phyloP scores from a whole-genome alignment of 2,888 invertebrate species.

The Drosophila limbata region DNA sequence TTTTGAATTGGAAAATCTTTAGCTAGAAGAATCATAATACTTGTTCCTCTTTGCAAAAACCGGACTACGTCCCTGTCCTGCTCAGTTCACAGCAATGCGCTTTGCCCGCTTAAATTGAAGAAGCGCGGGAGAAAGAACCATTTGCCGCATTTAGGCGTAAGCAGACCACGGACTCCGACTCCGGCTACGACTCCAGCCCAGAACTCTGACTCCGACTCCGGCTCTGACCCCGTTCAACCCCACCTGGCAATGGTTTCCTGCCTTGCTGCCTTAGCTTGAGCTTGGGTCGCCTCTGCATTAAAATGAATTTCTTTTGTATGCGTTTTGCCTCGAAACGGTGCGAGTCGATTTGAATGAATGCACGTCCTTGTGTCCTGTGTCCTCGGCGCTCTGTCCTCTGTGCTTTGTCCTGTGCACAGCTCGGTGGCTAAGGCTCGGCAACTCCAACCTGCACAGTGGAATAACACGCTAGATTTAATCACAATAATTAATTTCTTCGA shows the following conservation, averaged over 20 bases:
- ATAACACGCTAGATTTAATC: neutral
- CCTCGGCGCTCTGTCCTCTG: neutral
- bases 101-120: constrained; percentile 72
- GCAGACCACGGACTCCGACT: constrained; percentile 53
- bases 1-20: too few relatives aligned
- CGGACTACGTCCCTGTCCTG: neutral
- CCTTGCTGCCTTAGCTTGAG: constrained; percentile 53
- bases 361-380: constrained; percentile 65
- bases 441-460: constrained; percentile 4
- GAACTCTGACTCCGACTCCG: constrained; percentile 22
- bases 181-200: constrained; percentile 32
- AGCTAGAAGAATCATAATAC: too few relatives aligned
- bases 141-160: constrained; percentile 75
- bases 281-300: constrained; percentile 62
- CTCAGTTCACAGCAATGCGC: constrained; percentile 48
- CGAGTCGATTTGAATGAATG: constrained; percentile 79
- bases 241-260: constrained; percentile 67
- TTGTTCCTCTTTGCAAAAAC: neutral
- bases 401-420: constrained; percentile 21
- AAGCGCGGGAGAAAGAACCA: constrained; percentile 53
- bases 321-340: constrained; percentile 45
- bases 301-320: constrained; percentile 77
- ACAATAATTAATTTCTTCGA: neutral
- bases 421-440: constrained; percentile 27
- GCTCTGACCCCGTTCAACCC: constrained; percentile 6